Conservation (phyloP, 2,888 invertebrate genomes). For the Acanthosoma haemorrhoidale region DNA sequence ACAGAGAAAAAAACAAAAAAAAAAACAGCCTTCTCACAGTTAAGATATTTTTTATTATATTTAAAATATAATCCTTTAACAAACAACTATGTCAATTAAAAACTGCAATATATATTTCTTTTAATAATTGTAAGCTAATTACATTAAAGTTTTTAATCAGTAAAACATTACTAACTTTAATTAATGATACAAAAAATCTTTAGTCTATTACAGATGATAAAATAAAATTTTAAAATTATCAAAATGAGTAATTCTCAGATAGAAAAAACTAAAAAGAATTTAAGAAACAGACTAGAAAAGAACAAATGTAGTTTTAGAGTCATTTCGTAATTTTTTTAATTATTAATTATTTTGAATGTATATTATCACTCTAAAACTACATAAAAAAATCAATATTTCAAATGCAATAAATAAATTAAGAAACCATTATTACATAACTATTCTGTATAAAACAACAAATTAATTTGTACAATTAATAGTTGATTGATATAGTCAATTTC, state of each 20-base stretch:
- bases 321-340: not conserved
- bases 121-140: not conserved
- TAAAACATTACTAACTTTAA: not conserved
- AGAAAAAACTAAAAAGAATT: not conserved
- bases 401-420: constrained; percentile 12
- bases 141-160: not conserved
- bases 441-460: constrained; percentile 2
- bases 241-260: not conserved
- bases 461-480: constrained; percentile 3
- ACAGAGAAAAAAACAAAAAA: not conserved
- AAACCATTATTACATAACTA: not conserved
- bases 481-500: too few relatives aligned
- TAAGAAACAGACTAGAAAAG: constrained; percentile 1
- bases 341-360: not conserved
- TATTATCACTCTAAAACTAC: not conserved
- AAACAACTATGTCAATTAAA: constrained; percentile 4
- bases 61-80: constrained; percentile 10
- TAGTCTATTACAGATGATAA: constrained; percentile 4
- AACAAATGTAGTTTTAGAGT: not conserved
- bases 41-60: not conserved
- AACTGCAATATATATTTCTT: not conserved
- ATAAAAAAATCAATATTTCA: constrained; percentile 9
- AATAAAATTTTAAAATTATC: not conserved
- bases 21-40: constrained; percentile 9
- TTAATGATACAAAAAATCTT: constrained; percentile 5